Conservation (phyloP, 2,888 invertebrate genomes). For the Agriopis marginaria region DNA sequence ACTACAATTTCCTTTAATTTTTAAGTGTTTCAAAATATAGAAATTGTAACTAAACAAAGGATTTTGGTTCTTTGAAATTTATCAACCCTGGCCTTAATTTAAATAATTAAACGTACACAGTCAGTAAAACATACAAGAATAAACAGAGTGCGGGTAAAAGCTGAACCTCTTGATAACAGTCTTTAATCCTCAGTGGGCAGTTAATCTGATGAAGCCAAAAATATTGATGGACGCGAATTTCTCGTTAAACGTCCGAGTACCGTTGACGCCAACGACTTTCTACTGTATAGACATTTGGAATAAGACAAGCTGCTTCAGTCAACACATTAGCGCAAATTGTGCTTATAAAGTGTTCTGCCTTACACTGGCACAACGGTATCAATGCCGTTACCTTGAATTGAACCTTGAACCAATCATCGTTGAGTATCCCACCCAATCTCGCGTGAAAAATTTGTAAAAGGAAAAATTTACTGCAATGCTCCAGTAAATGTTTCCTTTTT, state of each 20-base stretch:
- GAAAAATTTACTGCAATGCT: too few species aligned
- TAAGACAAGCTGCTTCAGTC: background rate
- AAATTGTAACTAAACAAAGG: too few species aligned
- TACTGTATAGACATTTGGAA: background rate
- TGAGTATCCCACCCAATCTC: background rate
- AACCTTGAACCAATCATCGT: background rate
- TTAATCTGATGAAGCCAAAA: slow-evolving; percentile 73
- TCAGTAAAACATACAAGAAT: slow-evolving; percentile 11
- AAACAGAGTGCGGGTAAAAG: slow-evolving; percentile 20
- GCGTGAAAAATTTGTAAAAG: too few species aligned
- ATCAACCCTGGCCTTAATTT: background rate
- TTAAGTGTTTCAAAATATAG: too few species aligned
- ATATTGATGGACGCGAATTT: slow-evolving; percentile 68
- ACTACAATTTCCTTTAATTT: too few species aligned
- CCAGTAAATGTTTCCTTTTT: background rate
- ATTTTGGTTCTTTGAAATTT: background rate
- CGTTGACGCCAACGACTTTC: slow-evolving; percentile 57
- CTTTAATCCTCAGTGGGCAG: slow-evolving; percentile 37
- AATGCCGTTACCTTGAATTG: too few species aligned
- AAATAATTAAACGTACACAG: background rate
- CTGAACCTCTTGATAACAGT: slow-evolving; percentile 21
- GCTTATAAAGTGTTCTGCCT: background rate
- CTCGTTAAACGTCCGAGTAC: slow-evolving; percentile 68
- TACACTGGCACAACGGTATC: background rate
- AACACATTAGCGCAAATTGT: background rate